Conservation (phyloP, 2,888 invertebrate genomes). For the Eurytoma adleriae region DNA sequence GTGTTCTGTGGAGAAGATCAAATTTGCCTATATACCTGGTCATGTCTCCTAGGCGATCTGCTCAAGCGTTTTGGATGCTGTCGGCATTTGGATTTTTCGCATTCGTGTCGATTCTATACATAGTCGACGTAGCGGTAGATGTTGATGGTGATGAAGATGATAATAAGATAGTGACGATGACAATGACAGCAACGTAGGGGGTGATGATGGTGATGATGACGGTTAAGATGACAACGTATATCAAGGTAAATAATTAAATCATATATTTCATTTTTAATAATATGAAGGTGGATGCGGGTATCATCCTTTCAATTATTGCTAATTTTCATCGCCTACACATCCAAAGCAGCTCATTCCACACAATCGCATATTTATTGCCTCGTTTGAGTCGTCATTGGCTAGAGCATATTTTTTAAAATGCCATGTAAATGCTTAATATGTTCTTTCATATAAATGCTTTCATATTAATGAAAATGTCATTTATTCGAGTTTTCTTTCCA, state of each 20-base stretch:
- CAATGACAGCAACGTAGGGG: conserved; percentile 47
- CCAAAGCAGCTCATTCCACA: conserved; percentile 74
- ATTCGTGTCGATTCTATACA: conserved; percentile 63
- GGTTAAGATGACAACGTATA: conserved; percentile 50
- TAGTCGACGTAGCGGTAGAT: conserved; percentile 55
- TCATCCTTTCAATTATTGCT: conserved; percentile 75
- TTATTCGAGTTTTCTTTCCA: conserved; percentile 2
- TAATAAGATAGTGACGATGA: conserved; percentile 30
- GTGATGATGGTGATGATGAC: conserved; percentile 55
- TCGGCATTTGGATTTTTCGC: conserved; percentile 65
- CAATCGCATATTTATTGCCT: conserved; percentile 28
- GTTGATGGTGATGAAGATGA: conserved; percentile 58
- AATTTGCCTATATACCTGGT: conserved; percentile 69
- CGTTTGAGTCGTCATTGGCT: conserved; percentile 22
- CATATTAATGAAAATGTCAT: too few relatives aligned
- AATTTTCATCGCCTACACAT: conserved; percentile 78
- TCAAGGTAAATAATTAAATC: conserved; percentile 27
- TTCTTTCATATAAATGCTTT: too few relatives aligned
- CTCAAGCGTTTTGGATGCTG: conserved; percentile 65
- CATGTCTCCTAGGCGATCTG: conserved; percentile 68
- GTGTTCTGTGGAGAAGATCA: conserved; percentile 29
- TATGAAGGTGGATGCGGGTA: conserved; percentile 64
- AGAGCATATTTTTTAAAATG: too few relatives aligned
- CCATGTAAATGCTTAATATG: too few relatives aligned
- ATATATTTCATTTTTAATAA: conserved; percentile 43